Base-by-base conservation (phyloP, 92 coral and sea anemone species). In the Ricordea florida region DNA sequence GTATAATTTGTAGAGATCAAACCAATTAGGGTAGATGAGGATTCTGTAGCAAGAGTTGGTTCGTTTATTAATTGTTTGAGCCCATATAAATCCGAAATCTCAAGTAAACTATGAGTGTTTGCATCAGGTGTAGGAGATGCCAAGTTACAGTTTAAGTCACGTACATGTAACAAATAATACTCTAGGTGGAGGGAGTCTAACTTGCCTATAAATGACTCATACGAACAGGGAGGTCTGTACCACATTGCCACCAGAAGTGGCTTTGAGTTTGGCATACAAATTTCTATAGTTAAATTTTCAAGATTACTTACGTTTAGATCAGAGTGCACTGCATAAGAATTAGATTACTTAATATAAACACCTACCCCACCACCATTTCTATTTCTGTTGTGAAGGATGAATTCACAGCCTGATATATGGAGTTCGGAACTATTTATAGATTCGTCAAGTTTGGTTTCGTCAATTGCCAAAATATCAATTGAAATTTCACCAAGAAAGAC, bases 361-460 rank as follows among this genome's bases (percentile, higher is more conserved):
- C 79, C 56, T 49, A 79, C 65, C 48, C 78, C 79, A 53, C 85
- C 85, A 55, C 79, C 79, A 65, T 43, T 30, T 31, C 63, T 47
- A 24, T 57, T 22, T 43, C 85, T 68, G 56, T 78, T 79, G 29
- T 79, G 79, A 15, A 68, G 46, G 44, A 79, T 55, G 20, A 79
- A 45, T 9, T 79, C 85, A 44, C 69, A 69, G 10, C 85, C 85
- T 26, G 70, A 55, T 14, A 79, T 69, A 69, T 51, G 36, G 48
- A 61, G 66, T 23, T 81, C 87, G 41, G 26, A 44, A 59, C 53
- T 58, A 14, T 47, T n/a, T 57, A 43, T 72, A 10, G 47, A 24
- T 61, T 62, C 80, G 51, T 62, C 59, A 57, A 72, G 80, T 61
- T 81, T 81, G 50, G 87, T 81, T 73, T 81, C 87, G 42, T 62